Base-by-base conservation (phyloP, 2,797 vertebrate species). In the Dryobates pubescens region DNA sequence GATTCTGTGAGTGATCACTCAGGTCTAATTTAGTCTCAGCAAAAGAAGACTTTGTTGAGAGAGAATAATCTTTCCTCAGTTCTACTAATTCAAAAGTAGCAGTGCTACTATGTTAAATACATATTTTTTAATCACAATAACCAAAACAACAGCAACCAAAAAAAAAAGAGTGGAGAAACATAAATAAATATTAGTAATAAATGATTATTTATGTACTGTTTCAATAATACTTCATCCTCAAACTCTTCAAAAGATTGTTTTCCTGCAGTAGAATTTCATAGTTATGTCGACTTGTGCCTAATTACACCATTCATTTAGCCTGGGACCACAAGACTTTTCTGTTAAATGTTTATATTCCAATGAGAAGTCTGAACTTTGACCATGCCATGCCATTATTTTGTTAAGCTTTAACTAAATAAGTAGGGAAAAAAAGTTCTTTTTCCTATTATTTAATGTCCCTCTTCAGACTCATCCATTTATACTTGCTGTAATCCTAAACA, bases 321-420 rank as follows among this genome's bases (percentile, higher is more conserved):
- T 75, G 30, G 43, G 82, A 78, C 10, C 45, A 47, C 22, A 86
- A 29, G 43, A 26, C 7, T 92, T 92, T 92, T 79, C 51, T 90
- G 41, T 63, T 56, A 94, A 89, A 76, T 82, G 3, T 77, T 86
- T 93, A 36, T 11, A 62, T 84, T 64, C 32, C 61, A 20, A 54
- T 27, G 34, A 96, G 74, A 79, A 92, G 51, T 36, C 36, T 16
- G 38, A 94, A 68, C 59, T 68, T 65, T 83, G 82, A 29, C 17
- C 24, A 68, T 3, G 5, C 24, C 86, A 92, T 92, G 17, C 14
- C 24, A 34, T 86, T 75, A 49, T 4, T 74, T 68, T 83, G 43
- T 84, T 89, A 89, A 77, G 10, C 7, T 92, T 90, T 84, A 91
- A 63, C 86, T 80, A 82, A 95, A 82, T 67, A 88, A 88, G 29